These are phyloP conservation scores for Drosophila melanica DNA, from an alignment of 1,140 invertebrate genomes.

Conservation along the genomic window DNA sequence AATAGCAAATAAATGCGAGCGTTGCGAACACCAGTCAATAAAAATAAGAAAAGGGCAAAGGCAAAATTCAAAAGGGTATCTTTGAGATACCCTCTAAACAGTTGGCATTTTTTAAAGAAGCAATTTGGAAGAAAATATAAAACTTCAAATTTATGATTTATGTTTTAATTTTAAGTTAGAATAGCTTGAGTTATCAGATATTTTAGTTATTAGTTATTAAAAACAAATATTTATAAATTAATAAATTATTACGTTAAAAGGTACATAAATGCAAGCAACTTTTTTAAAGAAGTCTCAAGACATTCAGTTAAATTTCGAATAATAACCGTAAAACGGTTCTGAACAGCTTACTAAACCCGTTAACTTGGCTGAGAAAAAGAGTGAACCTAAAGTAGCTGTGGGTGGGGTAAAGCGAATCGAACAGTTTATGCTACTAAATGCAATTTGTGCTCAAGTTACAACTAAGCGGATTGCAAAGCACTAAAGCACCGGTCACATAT, in stretches of 20 bases:
- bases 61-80: background rate
- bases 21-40: constrained; percentile 33
- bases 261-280: too few species aligned
- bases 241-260: too few species aligned
- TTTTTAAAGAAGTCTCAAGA: too few species aligned
- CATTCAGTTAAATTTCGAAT: too few species aligned
- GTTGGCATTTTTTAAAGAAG: too few species aligned
- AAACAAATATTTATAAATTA: too few species aligned
- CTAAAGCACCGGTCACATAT: constrained; percentile 55
- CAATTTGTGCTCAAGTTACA: constrained; percentile 77
- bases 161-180: too few species aligned
- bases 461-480: constrained; percentile 72
- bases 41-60: constrained; percentile 35
- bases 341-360: constrained; percentile 7
- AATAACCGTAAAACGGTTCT: too few species aligned
- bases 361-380: constrained; percentile 10
- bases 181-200: too few species aligned
- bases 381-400: constrained; percentile 52
- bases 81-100: constrained; percentile 11
- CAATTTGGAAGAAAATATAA: too few species aligned
- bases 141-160: too few species aligned
- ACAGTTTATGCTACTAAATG: constrained; percentile 50
- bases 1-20: constrained; percentile 75
- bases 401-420: constrained; percentile 15
- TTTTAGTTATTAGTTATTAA: too few species aligned